A percentile compares a stretch with the other conserved stretches of the same genome.
Evolutionary conservation across 2,797 vertebrate species (phyloP).

Genomic region (Sus cebifrons): DNA sequence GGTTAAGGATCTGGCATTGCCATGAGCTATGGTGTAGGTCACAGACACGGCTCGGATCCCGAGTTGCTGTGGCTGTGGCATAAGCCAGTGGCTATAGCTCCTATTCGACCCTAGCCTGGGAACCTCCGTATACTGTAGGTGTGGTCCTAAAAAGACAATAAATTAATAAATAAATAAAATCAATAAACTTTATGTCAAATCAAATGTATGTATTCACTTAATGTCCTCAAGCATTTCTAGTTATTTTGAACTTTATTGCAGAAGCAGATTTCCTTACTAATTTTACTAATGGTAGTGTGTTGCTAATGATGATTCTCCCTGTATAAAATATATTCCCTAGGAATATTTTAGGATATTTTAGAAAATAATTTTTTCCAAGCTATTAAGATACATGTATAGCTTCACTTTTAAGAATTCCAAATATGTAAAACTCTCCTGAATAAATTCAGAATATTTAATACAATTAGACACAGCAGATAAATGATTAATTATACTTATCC

Average conservation of each 20-base stretch:
- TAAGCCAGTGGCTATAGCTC: no score
- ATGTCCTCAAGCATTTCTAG: background rate
- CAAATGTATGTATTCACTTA: background rate
- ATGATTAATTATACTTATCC: background rate
- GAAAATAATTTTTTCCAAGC: background rate
- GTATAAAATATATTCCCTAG: background rate
- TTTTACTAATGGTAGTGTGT: background rate
- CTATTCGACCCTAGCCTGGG: no score
- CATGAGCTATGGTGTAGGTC: no score
- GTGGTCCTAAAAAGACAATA: no score
- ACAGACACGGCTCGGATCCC: no score
- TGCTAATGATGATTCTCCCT: background rate
- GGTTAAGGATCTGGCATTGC: no score
- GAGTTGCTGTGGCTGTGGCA: no score
- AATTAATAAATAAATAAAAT: background rate
- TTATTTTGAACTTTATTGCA: conserved; percentile 13
- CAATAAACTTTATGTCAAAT: background rate
- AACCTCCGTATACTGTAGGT: no score
- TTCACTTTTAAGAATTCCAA: background rate
- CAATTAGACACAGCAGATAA: background rate
- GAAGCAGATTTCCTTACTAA: background rate
- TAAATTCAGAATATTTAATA: conserved; percentile 34
- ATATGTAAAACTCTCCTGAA: conserved; percentile 18
- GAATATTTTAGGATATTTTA: background rate
- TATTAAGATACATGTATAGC: background rate